A percentile compares a stretch with the other conserved stretches of the same genome.
Evolutionary conservation across 2,797 vertebrate genomes (phyloP).

Genomic region (Smutsia temminckii): DNA sequence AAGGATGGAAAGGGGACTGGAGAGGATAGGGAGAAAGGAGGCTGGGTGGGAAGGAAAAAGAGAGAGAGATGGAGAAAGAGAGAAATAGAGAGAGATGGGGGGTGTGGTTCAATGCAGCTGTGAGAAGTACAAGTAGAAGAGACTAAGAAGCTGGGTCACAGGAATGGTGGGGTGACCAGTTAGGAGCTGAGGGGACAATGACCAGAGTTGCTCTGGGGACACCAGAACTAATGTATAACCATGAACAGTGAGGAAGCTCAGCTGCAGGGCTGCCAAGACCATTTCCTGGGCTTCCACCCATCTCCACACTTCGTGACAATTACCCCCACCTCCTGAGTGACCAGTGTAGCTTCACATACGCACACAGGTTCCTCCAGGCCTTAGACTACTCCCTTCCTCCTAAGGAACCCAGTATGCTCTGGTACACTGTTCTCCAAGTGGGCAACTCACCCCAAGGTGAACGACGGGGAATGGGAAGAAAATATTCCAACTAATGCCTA

Average conservation of each 20-base stretch:
- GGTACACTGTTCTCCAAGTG: neutral
- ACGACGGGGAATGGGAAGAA: neutral
- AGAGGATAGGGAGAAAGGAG: neutral
- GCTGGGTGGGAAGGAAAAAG: neutral
- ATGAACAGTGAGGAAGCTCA: neutral
- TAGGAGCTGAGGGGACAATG: neutral
- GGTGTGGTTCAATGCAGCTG: neutral
- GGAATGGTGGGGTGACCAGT: neutral
- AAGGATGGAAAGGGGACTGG: accelerated
- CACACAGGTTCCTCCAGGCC: neutral
- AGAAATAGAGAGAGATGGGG: neutral
- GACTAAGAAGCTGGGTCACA: neutral
- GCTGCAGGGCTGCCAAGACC: accelerated
- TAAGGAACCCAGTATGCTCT: neutral
- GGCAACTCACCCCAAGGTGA: neutral
- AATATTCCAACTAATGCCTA: neutral
- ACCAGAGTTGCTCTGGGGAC: neutral
- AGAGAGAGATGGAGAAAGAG: neutral
- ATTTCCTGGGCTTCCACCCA: neutral
- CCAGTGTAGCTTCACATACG: accelerated
- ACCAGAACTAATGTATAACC: neutral
- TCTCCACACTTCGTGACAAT: neutral
- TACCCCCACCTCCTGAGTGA: neutral
- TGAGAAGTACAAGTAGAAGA: neutral
- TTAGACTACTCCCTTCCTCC: neutral